These are phyloP conservation scores for Andrena cerasifolii DNA, from an alignment of 1,140 invertebrate genomes.

Conservation along the genomic window DNA sequence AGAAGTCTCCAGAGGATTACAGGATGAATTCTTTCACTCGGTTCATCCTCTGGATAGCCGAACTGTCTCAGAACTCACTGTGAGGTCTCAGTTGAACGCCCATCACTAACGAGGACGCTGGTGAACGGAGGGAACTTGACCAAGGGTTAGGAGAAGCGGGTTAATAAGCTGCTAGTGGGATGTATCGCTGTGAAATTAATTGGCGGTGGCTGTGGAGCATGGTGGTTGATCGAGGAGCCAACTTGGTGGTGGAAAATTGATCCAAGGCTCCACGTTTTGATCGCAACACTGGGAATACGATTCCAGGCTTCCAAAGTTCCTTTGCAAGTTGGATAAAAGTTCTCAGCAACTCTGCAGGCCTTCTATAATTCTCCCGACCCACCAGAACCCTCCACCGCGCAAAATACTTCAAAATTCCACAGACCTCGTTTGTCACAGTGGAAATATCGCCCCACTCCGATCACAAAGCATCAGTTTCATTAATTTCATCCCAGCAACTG, in stretches of 20 bases:
- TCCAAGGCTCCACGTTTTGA: background rate
- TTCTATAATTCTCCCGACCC: background rate
- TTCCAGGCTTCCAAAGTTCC: too few relatives aligned
- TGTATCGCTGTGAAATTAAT: background rate
- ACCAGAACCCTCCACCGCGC: background rate
- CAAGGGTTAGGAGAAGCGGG: background rate
- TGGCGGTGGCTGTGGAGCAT: too few relatives aligned
- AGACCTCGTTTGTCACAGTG: background rate
- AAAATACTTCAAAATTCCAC: background rate
- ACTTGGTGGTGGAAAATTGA: background rate
- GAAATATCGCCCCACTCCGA: background rate
- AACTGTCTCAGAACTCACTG: too few relatives aligned
- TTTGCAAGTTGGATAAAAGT: too few relatives aligned
- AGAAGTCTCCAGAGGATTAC: too few relatives aligned
- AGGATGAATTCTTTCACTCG: too few relatives aligned
- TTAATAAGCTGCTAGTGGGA: background rate
- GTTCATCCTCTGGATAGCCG: too few relatives aligned
- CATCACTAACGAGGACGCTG: too few relatives aligned
- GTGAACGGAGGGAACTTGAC: background rate
- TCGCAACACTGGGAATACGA: background rate
- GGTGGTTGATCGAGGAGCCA: background rate
- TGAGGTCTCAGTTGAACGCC: too few relatives aligned
- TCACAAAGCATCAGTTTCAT: background rate
- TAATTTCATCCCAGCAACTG: background rate
- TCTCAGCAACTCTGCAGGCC: too few relatives aligned